phyloP scores from a whole-genome alignment of 2,797 vertebrate species.

The Microctenopoma lineatum region DNA sequence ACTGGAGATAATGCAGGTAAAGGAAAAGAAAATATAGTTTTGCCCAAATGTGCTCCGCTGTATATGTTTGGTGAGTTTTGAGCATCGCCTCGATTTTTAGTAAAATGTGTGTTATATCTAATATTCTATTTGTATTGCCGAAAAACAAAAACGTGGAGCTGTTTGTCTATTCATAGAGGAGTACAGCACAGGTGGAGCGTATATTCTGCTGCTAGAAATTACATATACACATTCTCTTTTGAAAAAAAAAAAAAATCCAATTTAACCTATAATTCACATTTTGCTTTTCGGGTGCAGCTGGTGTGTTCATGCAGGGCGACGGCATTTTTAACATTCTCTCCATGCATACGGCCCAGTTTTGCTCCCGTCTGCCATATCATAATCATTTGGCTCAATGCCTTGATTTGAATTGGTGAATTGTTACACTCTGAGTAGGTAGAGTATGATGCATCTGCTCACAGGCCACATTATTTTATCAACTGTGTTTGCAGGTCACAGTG shows the following conservation, averaged over 20 bases:
- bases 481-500: slow-evolving; percentile 68
- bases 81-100: slow-evolving; percentile 5
- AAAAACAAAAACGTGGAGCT: slow-evolving; percentile 21
- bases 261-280: slow-evolving; percentile 54
- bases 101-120: slow-evolving; percentile 32
- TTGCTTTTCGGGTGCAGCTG: slow-evolving; percentile 56
- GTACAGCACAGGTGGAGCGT: slow-evolving; percentile 48
- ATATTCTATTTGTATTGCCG: slow-evolving; percentile 37
- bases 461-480: slow-evolving; percentile 70
- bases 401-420: slow-evolving; percentile 69
- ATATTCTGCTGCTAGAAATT: slow-evolving; percentile 48
- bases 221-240: slow-evolving; percentile 44
- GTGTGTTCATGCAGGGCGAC: slow-evolving; percentile 29
- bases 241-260: slow-evolving; percentile 45
- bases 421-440: slow-evolving; percentile 49
- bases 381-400: slow-evolving; percentile 74
- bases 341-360: slow-evolving; percentile 33
- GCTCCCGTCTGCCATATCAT: slow-evolving; percentile 63
- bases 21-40: slow-evolving; percentile 13
- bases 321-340: slow-evolving; percentile 51
- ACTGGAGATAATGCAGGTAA: slow-evolving; percentile 29
- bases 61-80: slow-evolving; percentile 24
- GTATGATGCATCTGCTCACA: slow-evolving; percentile 68
- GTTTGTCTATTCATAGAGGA: slow-evolving; percentile 51
- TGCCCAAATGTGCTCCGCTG: slow-evolving; percentile 8